phyloP scores from a whole-genome alignment of 35 echinoderm and acorn worm species.

The Ophiothrix spiculata region DNA sequence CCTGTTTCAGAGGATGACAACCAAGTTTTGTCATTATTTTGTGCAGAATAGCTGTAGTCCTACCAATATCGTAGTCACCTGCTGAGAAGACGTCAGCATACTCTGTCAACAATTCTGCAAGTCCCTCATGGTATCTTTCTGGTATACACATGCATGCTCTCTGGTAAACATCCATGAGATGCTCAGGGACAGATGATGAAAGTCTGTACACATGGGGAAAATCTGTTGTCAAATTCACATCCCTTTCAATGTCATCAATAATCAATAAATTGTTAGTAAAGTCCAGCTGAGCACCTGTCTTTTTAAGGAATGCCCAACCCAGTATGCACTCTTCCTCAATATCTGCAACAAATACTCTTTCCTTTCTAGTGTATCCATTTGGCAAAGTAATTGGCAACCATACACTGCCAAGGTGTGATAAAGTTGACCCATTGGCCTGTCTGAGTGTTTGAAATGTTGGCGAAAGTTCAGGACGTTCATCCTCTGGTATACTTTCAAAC shows the following conservation, averaged over 20 bases:
- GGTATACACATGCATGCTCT: neutral
- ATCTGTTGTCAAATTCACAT: neutral
- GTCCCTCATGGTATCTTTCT: neutral
- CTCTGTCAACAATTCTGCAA: constrained; percentile 9
- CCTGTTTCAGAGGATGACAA: constrained; percentile 26
- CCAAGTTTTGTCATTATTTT: neutral
- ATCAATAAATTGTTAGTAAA: no score
- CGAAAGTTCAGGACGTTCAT: no score
- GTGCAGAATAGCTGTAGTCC: constrained; percentile 25
- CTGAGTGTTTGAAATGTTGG: no score
- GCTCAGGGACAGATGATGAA: neutral
- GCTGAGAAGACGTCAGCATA: constrained; percentile 28
- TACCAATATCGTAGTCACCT: constrained; percentile 22
- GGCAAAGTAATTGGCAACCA: no score
- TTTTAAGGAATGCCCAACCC: no score
- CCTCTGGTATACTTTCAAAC: no score
- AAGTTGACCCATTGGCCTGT: no score
- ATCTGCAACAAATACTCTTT: no score
- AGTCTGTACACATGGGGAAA: neutral
- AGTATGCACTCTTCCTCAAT: no score
- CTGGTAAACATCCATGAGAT: constrained; percentile 15
- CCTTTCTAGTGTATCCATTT: no score
- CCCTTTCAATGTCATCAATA: neutral
- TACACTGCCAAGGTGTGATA: no score
- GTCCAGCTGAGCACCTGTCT: no score